Conservation (phyloP, 2,113 vertebrate species). For the Halcyon malimbica region DNA sequence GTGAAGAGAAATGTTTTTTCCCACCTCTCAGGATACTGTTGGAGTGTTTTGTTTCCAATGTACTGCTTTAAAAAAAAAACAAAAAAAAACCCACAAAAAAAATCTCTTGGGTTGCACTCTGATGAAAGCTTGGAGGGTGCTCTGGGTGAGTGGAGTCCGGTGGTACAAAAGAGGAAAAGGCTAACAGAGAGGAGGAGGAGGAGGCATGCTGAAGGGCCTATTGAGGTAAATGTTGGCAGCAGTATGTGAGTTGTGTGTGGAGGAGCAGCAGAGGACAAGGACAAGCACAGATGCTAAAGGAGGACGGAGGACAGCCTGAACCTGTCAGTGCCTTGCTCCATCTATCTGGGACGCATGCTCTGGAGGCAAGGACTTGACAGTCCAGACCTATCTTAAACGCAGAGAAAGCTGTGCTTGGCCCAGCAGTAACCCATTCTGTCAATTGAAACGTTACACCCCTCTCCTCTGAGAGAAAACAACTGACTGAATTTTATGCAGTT, state of each 20-base stretch:
- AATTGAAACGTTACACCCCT: not conserved
- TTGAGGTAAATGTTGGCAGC: not conserved
- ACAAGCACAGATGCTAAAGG: not conserved
- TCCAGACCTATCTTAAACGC: slow-evolving; percentile 12
- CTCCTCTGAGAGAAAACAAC: slow-evolving; percentile 31
- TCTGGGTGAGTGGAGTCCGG: not conserved
- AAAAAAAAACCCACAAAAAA: not conserved
- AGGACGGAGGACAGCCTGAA: slow-evolving; percentile 6
- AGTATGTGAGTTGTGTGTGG: not conserved
- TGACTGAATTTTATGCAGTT: not conserved
- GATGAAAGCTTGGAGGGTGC: not conserved
- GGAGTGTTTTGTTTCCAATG: not conserved
- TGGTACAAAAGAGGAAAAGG: not conserved
- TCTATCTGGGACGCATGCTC: not conserved
- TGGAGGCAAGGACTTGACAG: slow-evolving; percentile 24
- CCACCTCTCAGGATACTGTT: not conserved
- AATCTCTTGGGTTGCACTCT: not conserved
- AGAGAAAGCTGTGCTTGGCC: not conserved
- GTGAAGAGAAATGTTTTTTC: not conserved
- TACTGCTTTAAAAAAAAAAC: not conserved
- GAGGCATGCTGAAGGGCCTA: not conserved
- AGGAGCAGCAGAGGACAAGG: not conserved
- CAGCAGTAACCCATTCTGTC: not conserved
- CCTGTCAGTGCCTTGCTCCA: not conserved
- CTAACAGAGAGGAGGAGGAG: not conserved